Base-by-base conservation (phyloP, 2,888 invertebrate species). In the Apodemia hepburni region DNA sequence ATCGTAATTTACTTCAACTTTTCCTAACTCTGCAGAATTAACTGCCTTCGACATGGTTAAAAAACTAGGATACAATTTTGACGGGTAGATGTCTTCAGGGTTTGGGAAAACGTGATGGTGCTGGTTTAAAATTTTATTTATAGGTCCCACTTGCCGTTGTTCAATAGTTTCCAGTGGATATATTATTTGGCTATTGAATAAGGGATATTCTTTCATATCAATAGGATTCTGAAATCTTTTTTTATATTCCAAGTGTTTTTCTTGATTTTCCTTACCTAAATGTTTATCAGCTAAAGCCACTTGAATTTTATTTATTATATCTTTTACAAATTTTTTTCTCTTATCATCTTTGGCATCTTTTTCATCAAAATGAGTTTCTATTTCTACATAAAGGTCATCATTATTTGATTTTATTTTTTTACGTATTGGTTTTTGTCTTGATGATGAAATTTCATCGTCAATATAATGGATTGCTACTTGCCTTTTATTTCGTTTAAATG, bases 321-420 rank as follows among this genome's bases (percentile, higher is more conserved):
- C 77, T 65, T 72, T 76, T 7, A 90, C 80, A 0, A 89, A 62
- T 66, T 85, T 85, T 65, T 84, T 85, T 70, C 84, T 87, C 64
- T 81, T 85, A 59, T 85, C 84, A 0, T 84, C 85, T 72, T 82
- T 83, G 60, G 79, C 65, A 0, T 86, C 85, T 73, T 84, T 85
- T 49, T 84, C 81, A 62, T 87, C 82, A 59, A 87, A 85, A 71
- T 89, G 88, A 6, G 90, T 88, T 81, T 91, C 87, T 3, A 91
- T 90, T 81, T 90, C 89, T 1, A 91, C 83, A 47, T 77, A 87
- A 1, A 90, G 65, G 65, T 90, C 86, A 61, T 89, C 87, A 0
- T 87, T 84, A 15, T 79, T 76, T 8, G 74, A 76, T 54, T 76
- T 73, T 4, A 64, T 47, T 12, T 63, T 65, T 61, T 69, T 62